Evolutionary conservation across 2,797 vertebrate species (phyloP), one percentile per base, ranked within the genome.

Genomic region (Myripristis jacobus): DNA sequence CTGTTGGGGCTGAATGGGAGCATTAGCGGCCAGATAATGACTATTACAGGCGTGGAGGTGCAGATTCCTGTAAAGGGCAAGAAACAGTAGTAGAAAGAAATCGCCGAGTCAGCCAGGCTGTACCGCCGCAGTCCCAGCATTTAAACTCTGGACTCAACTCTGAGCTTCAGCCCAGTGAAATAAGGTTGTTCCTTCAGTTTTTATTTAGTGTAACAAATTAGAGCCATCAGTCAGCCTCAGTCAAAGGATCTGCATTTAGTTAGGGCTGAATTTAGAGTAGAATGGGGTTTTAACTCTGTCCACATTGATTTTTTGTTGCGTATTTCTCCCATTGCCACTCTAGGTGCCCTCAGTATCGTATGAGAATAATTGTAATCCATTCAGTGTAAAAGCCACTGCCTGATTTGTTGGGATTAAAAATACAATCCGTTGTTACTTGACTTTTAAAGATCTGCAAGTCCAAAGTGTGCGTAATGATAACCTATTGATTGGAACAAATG

Each of bases 331-430:
- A 43, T 48, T 68, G 43, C 19, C 65, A 0, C 55, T 60, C 79
- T 7, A 1, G 15, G 21, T 48, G 6, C 13, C 54, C 66, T 60
- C 13, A 16, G 2, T 61, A 13, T 66, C 77, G 46, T 51, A 66
- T 13, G 55, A 48, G n/a, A 21, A 44, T 56, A 62, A 83, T 53
- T 66, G 15, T 78, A 80, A 75, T 70, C 43, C 25, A 51, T 12
- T 71, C 10, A 65, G 34, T 27, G 5, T 51, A 43, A 44, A 66
- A 70, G 19, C 0, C 25, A 16, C 46, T 11, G 29, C 36, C 9
- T 43, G 25, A 54, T 62, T 38, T 43, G 55, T 47, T 36, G 16
- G 25, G n/a, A 1, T 9, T 57, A 34, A 44, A 59, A 2, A 38
- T 31, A 22, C 12, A 53, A 74, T 52, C 4, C 41, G 11, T 11